Evolutionary conservation across 2,888 invertebrate genomes (phyloP), one percentile per base, ranked within the genome.

Genomic region (Agonopterix subpropinquella): DNA sequence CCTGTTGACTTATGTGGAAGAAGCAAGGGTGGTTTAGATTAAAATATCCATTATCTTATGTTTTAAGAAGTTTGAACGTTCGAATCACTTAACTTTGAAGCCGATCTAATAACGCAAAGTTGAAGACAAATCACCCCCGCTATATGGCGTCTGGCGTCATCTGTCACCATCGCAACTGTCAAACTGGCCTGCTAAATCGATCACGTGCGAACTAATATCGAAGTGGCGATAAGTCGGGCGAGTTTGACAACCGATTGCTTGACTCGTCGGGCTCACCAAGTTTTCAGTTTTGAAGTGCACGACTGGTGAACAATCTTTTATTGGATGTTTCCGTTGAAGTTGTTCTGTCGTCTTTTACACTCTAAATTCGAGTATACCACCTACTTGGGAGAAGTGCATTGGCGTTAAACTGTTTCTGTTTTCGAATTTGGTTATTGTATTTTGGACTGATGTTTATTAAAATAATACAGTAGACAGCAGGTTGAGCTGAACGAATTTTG

Each of bases 191-290:
- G 82, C 73, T 72, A 73, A 78, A 87, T 86, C 86, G 85, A 86
- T 87, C 86, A 87, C 80, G 77, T 71, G 76, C 76, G 67, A 87
- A 87, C 83, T 86, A 87, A 86, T 87, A 85, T 84, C 79, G 70
- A 43, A 53, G 39, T 39, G 9, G 45, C 47, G 49, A 45, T 52
- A 47, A 44, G 49, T 47, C 65, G 61, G 65, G 28, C 7, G 28
- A 28, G 28, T 28, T 28, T 5, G 28, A 28, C 28, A 28, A 28
- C 66, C 54, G 62, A 62, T 70, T 60, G 62, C 53, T 54, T 58
- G 57, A 61, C 62, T 61, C 60, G 53, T 48, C 57, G 64, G 58
- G 59, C 56, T 64, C 58, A 62, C 55, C 57, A 82, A 80, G 66
- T 80, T 85, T 80, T 77, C 70, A 75, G 73, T 80, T 85, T 80